phyloP scores from a whole-genome alignment of 2,797 vertebrate species.

The Poecile montanus region DNA sequence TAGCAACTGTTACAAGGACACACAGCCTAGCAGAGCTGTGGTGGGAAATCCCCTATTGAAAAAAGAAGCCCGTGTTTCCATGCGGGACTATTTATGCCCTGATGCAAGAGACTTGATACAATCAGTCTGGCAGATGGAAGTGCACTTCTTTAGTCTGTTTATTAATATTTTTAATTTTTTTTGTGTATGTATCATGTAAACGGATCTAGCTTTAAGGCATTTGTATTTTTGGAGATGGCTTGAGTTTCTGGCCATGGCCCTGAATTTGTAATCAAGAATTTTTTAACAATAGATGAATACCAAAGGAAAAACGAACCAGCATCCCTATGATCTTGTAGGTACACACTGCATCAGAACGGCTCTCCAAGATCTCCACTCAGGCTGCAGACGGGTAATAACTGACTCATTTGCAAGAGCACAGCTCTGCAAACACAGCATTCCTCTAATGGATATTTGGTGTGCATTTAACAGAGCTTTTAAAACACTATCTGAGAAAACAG shows the following conservation, averaged over 20 bases:
- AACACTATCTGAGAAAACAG: slow-evolving; percentile 1
- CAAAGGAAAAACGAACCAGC: background rate
- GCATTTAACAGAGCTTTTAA: slow-evolving; percentile 20
- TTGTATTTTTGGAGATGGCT: background rate
- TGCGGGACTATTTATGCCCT: background rate
- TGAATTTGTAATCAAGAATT: background rate
- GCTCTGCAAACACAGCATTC: background rate
- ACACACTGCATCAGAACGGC: background rate
- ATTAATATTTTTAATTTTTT: background rate
- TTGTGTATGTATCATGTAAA: background rate
- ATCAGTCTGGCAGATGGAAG: background rate
- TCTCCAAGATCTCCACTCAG: background rate
- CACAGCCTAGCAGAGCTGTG: background rate
- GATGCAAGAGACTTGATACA: background rate
- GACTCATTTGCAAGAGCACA: background rate
- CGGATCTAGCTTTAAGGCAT: background rate
- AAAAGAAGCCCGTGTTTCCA: background rate
- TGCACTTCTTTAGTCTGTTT: background rate
- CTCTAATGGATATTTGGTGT: background rate
- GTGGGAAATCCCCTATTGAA: background rate
- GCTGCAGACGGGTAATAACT: background rate
- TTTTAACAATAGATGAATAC: background rate
- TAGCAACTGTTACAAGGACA: background rate
- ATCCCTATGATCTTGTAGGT: background rate
- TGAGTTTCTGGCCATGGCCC: background rate